These are phyloP conservation scores for Heterodera schachtii DNA, from an alignment of 1,140 invertebrate species.

Conservation along the genomic window DNA sequence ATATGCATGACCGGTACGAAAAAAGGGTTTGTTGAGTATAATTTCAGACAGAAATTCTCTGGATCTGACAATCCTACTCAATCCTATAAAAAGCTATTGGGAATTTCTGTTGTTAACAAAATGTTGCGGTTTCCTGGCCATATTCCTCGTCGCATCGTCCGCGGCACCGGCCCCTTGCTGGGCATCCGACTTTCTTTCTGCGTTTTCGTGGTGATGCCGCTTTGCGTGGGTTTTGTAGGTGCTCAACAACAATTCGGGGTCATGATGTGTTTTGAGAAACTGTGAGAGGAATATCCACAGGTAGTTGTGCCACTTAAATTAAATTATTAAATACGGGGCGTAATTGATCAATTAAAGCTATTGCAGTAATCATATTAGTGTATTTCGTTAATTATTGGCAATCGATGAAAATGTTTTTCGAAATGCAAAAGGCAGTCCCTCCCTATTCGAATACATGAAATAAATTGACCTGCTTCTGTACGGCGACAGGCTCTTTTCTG, in stretches of 20 bases:
- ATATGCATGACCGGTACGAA: conserved; percentile 1
- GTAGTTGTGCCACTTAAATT: conserved; percentile 55
- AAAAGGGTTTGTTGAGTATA: not conserved
- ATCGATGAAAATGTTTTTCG: no score
- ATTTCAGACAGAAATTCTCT: not conserved
- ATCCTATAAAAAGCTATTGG: not conserved
- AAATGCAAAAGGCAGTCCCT: no score
- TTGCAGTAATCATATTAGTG: no score
- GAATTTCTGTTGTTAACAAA: not conserved
- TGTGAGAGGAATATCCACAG: conserved; percentile 60
- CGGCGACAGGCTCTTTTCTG: conserved; percentile 39
- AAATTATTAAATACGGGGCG: not conserved
- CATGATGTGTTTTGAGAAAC: conserved; percentile 35
- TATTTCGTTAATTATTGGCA: no score
- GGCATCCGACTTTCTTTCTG: not conserved
- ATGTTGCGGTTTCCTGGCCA: not conserved
- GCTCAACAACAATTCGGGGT: conserved; percentile 25
- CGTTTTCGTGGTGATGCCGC: conserved; percentile 3
- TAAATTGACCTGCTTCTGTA: conserved; percentile 30
- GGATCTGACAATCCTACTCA: not conserved
- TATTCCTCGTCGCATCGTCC: not conserved
- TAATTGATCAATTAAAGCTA: no score
- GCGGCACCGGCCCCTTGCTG: not conserved
- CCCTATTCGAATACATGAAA: no score
- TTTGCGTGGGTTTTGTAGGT: conserved; percentile 21